Evolutionary conservation across 2,888 invertebrate species (phyloP).

Genomic region (Cataglyphis altisquamis): DNA sequence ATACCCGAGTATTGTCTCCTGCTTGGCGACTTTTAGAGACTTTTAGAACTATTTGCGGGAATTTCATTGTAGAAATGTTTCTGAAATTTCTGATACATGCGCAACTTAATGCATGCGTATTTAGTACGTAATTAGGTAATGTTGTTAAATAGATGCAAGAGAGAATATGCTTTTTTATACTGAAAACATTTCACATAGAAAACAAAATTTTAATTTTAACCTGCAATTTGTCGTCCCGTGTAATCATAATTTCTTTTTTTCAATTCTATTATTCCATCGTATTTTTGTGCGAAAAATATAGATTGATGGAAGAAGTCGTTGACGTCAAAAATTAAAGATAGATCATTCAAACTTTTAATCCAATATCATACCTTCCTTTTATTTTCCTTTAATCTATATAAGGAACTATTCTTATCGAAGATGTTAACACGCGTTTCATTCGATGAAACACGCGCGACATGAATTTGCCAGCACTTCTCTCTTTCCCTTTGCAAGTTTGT

Average conservation of each 20-base stretch:
- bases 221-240: neutral
- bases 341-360: neutral
- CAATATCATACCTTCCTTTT: neutral
- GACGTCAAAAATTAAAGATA: neutral
- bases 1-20: constrained; percentile 20
- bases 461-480: constrained; percentile 10
- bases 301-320: neutral
- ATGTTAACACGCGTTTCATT: neutral
- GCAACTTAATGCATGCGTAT: neutral
- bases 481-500: neutral
- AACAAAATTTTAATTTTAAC: neutral
- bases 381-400: neutral
- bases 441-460: neutral
- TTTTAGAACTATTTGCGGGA: constrained; percentile 1
- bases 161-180: neutral
- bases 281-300: neutral
- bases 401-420: neutral
- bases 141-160: neutral
- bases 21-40: neutral
- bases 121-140: neutral
- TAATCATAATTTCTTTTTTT: neutral
- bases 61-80: constrained; percentile 26
- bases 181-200: neutral
- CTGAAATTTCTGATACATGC: constrained; percentile 14
- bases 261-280: neutral